Base-by-base conservation (phyloP, 2,888 invertebrate genomes). In the Drosophila trichaetosa region DNA sequence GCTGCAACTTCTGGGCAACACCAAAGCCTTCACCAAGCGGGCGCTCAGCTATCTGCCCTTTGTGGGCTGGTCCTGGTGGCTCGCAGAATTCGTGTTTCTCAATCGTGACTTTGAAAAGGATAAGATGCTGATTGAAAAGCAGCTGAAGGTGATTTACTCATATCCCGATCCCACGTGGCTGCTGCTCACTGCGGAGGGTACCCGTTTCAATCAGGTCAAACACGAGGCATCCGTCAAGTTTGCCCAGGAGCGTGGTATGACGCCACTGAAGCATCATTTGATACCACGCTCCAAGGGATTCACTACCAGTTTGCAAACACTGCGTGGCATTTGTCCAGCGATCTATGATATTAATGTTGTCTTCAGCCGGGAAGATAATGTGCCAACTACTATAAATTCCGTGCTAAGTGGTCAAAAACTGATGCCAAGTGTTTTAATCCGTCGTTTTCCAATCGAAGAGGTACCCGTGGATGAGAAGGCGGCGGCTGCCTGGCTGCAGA, bases 281-380 rank as follows among this genome's bases (percentile, higher is more conserved):
- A 96, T 97, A 27, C 99, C 99, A n/a, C 95, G 99, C 73, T 97
- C 98, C n/a, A 96, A 96, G 93, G 99, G 99, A 6, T 99, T 99
- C 92, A 96, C 96, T 0, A 96, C 97, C 63, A 97, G 97, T 92
- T 94, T 98, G 85, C 96, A 96, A 62, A 95, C 96, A 76, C 95
- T 99, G 93, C 95, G 96, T 90, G 96, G 95, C 57, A 96, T 96
- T 93, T 95, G 97, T 79, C 96, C 96, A 8, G 97, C 96, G 29
- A 95, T 98, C 73, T 97, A 98, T 91, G 97, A 98, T 90, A 95
- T 97, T 82, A 95, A 96, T 86, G 91, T 97, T 74, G 96, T 95
- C 2, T 97, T 97, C 87, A 95, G 94, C 75, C 94, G 94, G 63
- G 94, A 94, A 67, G 95, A 95, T 71, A 94, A 94, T 90, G 95